Percentiles rank a stretch among this genome's conserved stretches.
phyloP scores from a whole-genome alignment of 2,888 invertebrate genomes.

The Latrodectus hesperus region DNA sequence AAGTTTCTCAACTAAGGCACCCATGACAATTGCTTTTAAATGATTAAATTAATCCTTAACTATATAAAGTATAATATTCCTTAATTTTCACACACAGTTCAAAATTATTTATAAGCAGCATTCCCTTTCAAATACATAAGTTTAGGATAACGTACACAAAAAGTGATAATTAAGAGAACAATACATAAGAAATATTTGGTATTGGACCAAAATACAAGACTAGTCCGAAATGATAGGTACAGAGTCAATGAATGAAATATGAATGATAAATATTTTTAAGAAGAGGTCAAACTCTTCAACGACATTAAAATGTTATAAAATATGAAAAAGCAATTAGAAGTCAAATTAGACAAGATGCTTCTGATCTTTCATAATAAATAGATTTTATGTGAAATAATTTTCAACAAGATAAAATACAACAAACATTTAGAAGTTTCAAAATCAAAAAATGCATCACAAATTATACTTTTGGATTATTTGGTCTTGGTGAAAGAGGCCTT shows the following conservation, averaged over 20 bases:
- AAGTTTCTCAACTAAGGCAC: too few species aligned
- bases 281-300: constrained; percentile 12
- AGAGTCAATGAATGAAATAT: neutral
- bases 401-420: neutral
- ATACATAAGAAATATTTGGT: neutral
- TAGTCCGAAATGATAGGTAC: constrained; percentile 17
- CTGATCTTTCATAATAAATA: neutral
- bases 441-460: neutral
- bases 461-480: constrained; percentile 37
- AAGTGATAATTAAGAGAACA: neutral
- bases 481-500: constrained; percentile 51
- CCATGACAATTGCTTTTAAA: too few species aligned
- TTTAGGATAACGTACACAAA: neutral
- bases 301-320: neutral
- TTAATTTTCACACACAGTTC: neutral
- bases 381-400: neutral
- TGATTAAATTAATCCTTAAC: too few species aligned
- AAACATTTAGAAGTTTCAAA: neutral
- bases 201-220: neutral
- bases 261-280: neutral
- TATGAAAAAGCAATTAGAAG: neutral
- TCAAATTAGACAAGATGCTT: neutral
- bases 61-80: neutral
- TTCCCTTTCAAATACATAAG: neutral
- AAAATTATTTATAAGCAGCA: neutral